phyloP scores from a whole-genome alignment of 2,888 invertebrate species.

The Thalpophila matura region DNA sequence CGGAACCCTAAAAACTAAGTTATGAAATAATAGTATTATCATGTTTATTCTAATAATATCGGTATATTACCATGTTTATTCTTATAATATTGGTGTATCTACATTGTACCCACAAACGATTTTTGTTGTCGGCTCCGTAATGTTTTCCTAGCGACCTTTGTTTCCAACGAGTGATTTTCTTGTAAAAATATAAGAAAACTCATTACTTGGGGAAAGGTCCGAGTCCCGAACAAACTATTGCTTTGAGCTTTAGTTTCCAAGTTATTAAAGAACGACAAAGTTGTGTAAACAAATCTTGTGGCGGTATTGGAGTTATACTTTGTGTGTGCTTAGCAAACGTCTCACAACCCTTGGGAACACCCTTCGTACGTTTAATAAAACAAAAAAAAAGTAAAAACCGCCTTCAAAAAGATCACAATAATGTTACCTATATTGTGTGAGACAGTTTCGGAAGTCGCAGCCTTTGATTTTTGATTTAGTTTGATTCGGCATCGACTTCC shows the following conservation, averaged over 20 bases:
- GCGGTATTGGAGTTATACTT: conserved; percentile 10
- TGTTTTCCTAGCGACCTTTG: conserved; percentile 37
- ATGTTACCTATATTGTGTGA: no score
- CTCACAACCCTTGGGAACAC: background rate
- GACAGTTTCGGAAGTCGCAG: no score
- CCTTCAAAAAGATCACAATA: no score
- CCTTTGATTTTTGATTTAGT: no score
- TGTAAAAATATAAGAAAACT: conserved; percentile 53
- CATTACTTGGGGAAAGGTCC: conserved; percentile 41
- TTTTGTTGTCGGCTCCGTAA: conserved; percentile 12
- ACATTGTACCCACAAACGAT: conserved; percentile 19
- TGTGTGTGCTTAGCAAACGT: background rate
- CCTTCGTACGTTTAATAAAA: no score
- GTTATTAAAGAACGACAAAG: conserved; percentile 49
- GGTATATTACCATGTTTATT: conserved; percentile 11
- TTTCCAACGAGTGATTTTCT: conserved; percentile 39
- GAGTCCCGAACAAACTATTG: conserved; percentile 45
- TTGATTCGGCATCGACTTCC: no score
- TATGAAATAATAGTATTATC: no score
- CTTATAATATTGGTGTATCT: conserved; percentile 12
- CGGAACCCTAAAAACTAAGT: no score
- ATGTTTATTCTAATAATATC: conserved; percentile 18
- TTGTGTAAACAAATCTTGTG: conserved; percentile 38
- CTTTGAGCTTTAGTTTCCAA: conserved; percentile 39
- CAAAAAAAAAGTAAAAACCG: no score